These are phyloP conservation scores for Odontocerum albicorne DNA, from an alignment of 2,888 invertebrate species.

Conservation along the genomic window DNA sequence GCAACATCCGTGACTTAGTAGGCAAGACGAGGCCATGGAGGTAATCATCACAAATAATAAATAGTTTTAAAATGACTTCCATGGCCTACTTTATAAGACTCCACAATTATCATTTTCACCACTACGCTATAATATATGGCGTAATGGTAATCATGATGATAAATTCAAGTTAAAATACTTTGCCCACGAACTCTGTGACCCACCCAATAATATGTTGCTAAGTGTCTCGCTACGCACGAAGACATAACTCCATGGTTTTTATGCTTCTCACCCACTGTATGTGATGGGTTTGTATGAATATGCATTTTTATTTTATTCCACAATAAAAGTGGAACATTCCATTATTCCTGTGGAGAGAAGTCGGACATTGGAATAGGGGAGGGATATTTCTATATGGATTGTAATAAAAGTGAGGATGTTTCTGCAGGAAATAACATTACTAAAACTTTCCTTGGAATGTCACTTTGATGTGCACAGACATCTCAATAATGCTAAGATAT, in stretches of 20 bases:
- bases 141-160: no score
- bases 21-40: no score
- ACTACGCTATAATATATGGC: no score
- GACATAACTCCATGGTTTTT: conserved; percentile 33
- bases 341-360: conserved; percentile 29
- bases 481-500: background rate
- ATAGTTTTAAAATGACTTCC: no score
- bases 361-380: conserved; percentile 25
- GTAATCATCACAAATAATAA: no score
- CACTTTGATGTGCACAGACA: background rate
- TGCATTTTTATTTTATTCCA: conserved; percentile 37
- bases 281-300: conserved; percentile 34
- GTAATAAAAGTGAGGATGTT: conserved; percentile 16
- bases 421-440: conserved; percentile 14
- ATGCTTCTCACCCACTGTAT: conserved; percentile 34
- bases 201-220: conserved; percentile 27
- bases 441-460: background rate
- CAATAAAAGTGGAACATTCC: conserved; percentile 35
- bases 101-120: no score
- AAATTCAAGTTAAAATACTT: no score
- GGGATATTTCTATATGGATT: conserved; percentile 6
- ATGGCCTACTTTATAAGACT: no score
- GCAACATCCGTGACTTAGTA: no score
- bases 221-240: conserved; percentile 30
- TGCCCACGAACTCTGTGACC: no score